These are phyloP conservation scores for Chaitophorus viminalis DNA, from an alignment of 2,888 invertebrate species.

Conservation along the genomic window DNA sequence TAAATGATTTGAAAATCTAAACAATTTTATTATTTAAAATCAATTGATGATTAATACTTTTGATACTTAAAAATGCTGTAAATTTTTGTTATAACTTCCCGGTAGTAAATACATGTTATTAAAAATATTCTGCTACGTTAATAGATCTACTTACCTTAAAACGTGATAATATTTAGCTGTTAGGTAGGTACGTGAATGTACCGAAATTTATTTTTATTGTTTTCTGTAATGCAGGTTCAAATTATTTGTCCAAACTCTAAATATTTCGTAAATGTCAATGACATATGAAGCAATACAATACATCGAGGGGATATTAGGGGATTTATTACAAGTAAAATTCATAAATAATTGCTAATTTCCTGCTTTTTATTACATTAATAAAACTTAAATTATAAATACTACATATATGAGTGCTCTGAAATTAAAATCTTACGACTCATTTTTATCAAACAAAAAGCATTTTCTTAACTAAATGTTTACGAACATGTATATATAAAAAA, in stretches of 20 bases:
- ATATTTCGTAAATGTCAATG: neutral
- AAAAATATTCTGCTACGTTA: neutral
- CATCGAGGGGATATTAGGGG: neutral
- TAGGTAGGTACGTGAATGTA: neutral
- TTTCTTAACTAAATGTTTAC: neutral
- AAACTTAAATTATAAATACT: neutral
- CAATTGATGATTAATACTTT: neutral
- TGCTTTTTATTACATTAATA: neutral
- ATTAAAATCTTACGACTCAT: neutral
- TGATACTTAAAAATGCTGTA: neutral
- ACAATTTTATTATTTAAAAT: neutral
- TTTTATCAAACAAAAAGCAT: neutral
- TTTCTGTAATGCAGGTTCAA: neutral
- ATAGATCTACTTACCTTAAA: neutral
- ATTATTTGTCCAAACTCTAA: neutral
- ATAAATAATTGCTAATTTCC: slow-evolving; percentile 3
- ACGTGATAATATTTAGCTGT: neutral
- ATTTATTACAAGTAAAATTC: neutral
- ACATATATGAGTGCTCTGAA: no score
- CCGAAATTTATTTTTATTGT: neutral
- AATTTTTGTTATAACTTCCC: neutral
- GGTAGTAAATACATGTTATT: neutral
- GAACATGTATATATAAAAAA: neutral
- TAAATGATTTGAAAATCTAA: neutral
- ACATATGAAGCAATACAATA: neutral